A percentile compares a stretch with the other conserved stretches of the same genome.
phyloP scores from a whole-genome alignment of 2,797 vertebrate species.

The Nothura maculosa region DNA sequence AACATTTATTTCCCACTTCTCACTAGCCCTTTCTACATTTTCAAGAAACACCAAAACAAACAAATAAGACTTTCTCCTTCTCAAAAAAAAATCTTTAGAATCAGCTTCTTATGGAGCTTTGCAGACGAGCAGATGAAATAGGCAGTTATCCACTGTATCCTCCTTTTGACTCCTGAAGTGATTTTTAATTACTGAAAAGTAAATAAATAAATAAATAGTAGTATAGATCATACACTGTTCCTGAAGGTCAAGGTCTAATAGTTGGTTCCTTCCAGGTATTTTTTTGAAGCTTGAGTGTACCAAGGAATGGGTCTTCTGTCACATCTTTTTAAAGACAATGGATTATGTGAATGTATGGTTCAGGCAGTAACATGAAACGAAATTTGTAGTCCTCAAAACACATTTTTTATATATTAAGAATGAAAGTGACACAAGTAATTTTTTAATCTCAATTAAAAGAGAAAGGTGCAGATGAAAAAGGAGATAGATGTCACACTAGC shows the following conservation, averaged over 20 bases:
- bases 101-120: not conserved
- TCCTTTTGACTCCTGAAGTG: not conserved
- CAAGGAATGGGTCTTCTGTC: not conserved
- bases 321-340: not conserved
- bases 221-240: not conserved
- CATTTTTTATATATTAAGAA: not conserved
- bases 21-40: not conserved
- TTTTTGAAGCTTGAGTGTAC: not conserved
- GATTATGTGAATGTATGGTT: not conserved
- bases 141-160: not conserved
- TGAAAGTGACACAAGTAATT: not conserved
- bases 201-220: no score
- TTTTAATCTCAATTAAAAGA: slow-evolving; percentile 38
- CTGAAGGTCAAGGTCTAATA: not conserved
- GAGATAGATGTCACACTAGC: slow-evolving; percentile 16
- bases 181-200: not conserved
- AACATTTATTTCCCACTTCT: not conserved
- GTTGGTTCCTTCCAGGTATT: not conserved
- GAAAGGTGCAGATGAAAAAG: not conserved
- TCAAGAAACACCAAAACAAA: not conserved
- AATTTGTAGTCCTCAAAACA: not conserved
- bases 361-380: not conserved
- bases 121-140: not conserved
- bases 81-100: not conserved
- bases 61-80: no score